Percentiles rank a stretch among this genome's conserved stretches.
phyloP scores from a whole-genome alignment of 2,797 vertebrate genomes.

The Cyprinodon diabolis region DNA sequence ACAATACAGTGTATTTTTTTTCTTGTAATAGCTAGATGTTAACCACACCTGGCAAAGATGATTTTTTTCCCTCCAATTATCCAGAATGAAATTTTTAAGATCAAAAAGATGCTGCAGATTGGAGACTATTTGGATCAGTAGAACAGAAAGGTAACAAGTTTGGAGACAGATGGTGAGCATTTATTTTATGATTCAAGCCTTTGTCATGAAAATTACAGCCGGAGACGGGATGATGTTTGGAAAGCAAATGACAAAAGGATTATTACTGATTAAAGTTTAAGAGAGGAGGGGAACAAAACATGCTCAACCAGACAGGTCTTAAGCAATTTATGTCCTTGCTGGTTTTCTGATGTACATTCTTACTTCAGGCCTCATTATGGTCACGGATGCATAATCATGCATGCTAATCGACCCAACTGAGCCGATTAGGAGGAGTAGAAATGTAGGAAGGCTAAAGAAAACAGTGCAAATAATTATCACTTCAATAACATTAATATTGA shows the following conservation, averaged over 20 bases:
- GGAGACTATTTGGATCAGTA: slow-evolving; percentile 64
- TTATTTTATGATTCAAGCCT: slow-evolving; percentile 65
- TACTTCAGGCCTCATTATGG: slow-evolving; percentile 79
- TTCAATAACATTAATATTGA: slow-evolving; percentile 5
- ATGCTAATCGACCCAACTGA: slow-evolving; percentile 76
- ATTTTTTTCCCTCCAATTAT: slow-evolving; percentile 57
- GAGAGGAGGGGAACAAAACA: slow-evolving; percentile 62
- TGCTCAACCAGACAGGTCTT: slow-evolving; percentile 70
- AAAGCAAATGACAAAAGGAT: slow-evolving; percentile 74
- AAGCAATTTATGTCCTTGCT: slow-evolving; percentile 70
- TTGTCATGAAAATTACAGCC: slow-evolving; percentile 60
- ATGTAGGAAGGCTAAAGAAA: slow-evolving; percentile 17
- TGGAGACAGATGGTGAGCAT: slow-evolving; percentile 72
- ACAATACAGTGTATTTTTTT: slow-evolving; percentile 45
- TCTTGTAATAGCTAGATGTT: slow-evolving; percentile 71
- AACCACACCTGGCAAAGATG: slow-evolving; percentile 70
- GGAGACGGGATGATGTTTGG: slow-evolving; percentile 61
- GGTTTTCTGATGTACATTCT: slow-evolving; percentile 76
- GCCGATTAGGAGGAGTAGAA: slow-evolving; percentile 56
- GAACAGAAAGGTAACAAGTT: slow-evolving; percentile 54
- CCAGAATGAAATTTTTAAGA: slow-evolving; percentile 69
- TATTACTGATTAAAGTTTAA: slow-evolving; percentile 75
- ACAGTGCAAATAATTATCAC: slow-evolving; percentile 30
- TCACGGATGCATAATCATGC: slow-evolving; percentile 80
- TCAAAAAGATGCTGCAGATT: slow-evolving; percentile 63